Evolutionary conservation across 2,113 vertebrate genomes (phyloP), one percentile per base, ranked within the genome.

Genomic region (Mungos mungo): DNA sequence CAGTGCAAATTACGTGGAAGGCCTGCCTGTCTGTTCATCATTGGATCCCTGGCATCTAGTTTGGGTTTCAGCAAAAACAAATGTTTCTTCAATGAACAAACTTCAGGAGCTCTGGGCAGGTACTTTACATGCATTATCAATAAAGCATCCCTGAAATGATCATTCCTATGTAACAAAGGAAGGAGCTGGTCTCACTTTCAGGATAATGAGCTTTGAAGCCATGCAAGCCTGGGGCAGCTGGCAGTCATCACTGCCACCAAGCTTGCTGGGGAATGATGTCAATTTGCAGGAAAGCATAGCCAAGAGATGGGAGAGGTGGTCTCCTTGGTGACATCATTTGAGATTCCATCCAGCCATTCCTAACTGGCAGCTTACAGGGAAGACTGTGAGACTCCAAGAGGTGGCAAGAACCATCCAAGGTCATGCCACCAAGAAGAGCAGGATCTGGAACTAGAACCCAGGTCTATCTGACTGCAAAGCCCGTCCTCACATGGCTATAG

Each of bases 1-100:
- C 66, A 80, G 52, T 31, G 52, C 69, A 91, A 88, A 88, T 85
- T 82, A 66, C 50, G 93, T 18, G 50, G 82, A 94, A 93, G 60
- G 45, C 92, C 88, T 95, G 25, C 68, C 65, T 93, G 88, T 69
- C 90, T 93, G 57, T 29, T 29, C 33, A 27, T 86, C 57, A 7
- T 2, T 8, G 89, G 35, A 84, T 77, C 89, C 35, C 63, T 29
- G 33, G 45, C 38, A 35, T 5, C 16, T 18, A 31, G 31, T 65
- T 57, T 35, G 47, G 29, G 4, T 12, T 27, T 86, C 66, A 71
- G 52, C 29, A 76, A 95, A 85, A 88, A 84, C 38, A 93, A 97
- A 83, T 52, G 23, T 90, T 69, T 82, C 31, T 71, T 77, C 79
- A 21, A 33, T 47, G 63, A 95, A 95, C 47, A n/a, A 85, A 86